Conservation (phyloP, 2,888 invertebrate species). For the Dicyrtomina minuta region DNA sequence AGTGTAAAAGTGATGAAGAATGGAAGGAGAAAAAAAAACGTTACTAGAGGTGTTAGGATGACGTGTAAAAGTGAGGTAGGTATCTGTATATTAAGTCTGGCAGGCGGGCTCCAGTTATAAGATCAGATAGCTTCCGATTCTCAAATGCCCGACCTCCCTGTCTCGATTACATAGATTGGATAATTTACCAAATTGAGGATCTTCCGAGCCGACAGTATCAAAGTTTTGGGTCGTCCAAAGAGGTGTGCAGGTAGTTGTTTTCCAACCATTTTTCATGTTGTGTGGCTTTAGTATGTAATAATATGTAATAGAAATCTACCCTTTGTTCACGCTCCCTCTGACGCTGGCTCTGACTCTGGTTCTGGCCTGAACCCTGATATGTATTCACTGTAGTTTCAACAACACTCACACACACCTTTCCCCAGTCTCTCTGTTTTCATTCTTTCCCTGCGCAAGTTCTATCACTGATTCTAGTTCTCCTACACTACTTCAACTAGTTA, state of each 20-base stretch:
- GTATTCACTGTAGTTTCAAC: too few relatives aligned
- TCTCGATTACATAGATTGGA: conserved; percentile 39
- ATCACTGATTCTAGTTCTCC: too few relatives aligned
- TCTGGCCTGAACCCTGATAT: too few relatives aligned
- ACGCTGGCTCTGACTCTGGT: too few relatives aligned
- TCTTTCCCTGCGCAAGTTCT: too few relatives aligned
- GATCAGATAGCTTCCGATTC: conserved; percentile 34
- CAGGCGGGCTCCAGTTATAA: conserved; percentile 21
- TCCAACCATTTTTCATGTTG: conserved; percentile 36
- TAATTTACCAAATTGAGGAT: conserved; percentile 38
- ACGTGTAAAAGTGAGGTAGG: conserved; percentile 30
- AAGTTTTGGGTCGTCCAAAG: neutral
- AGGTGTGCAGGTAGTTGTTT: conserved; percentile 26
- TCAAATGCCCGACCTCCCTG: conserved; percentile 33
- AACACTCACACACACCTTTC: too few relatives aligned
- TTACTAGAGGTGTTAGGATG: conserved; percentile 15
- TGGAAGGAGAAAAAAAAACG: neutral
- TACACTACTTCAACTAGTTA: too few relatives aligned
- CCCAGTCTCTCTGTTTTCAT: too few relatives aligned
- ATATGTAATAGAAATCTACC: neutral
- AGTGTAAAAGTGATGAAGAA: conserved; percentile 6
- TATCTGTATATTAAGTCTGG: conserved; percentile 8
- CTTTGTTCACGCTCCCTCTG: neutral
- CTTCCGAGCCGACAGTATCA: neutral
- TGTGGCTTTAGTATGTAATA: conserved; percentile 30